phyloP scores from a whole-genome alignment of 2,888 invertebrate species.

The Lobophora halterata region DNA sequence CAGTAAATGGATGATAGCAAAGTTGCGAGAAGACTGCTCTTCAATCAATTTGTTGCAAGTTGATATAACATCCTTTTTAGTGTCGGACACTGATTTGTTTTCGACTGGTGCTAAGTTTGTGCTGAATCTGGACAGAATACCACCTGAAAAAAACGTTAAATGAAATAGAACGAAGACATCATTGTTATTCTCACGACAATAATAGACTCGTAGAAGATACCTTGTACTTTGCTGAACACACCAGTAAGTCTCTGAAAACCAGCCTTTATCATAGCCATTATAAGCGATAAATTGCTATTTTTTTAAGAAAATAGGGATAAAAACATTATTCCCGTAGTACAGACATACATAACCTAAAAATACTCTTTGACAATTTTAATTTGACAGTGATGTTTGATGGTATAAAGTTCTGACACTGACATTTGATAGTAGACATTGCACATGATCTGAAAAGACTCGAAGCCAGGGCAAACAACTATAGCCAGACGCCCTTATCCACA shows the following conservation, averaged over 20 bases:
- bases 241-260: slow-evolving; percentile 57
- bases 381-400: no score
- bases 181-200: background rate
- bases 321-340: slow-evolving; percentile 6
- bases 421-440: no score
- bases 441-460: no score
- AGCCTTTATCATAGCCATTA: slow-evolving; percentile 58
- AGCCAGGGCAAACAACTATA: no score
- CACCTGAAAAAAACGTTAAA: slow-evolving; percentile 45
- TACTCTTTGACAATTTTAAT: no score
- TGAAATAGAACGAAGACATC: background rate
- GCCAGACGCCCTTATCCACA: no score
- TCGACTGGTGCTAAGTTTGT: slow-evolving; percentile 49
- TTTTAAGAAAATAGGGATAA: background rate
- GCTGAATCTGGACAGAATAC: slow-evolving; percentile 60
- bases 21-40: slow-evolving; percentile 83
- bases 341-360: slow-evolving; percentile 23
- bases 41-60: slow-evolving; percentile 84
- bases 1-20: slow-evolving; percentile 90
- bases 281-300: slow-evolving; percentile 2
- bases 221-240: slow-evolving; percentile 50
- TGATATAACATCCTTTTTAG: slow-evolving; percentile 77
- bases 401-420: no score
- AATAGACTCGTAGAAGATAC: slow-evolving; percentile 34
- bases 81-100: slow-evolving; percentile 44